Conservation (phyloP, 2,797 vertebrate species). For the Rhynchonycteris naso region DNA sequence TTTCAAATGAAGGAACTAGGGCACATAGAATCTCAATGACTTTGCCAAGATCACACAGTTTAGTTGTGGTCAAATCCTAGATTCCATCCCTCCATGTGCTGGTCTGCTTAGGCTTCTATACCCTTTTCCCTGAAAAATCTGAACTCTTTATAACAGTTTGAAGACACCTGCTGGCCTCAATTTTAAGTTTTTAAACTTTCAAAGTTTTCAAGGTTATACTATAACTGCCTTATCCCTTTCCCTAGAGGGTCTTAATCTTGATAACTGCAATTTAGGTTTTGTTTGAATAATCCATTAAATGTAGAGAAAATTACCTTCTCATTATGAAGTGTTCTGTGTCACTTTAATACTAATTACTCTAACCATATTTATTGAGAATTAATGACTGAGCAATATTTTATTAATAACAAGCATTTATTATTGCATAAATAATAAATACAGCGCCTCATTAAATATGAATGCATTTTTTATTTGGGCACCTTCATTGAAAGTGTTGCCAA, state of each 20-base stretch:
- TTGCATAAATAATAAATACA: slow-evolving; percentile 83
- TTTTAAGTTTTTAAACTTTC: slow-evolving; percentile 59
- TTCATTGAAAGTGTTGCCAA: slow-evolving; percentile 72
- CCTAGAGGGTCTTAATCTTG: slow-evolving; percentile 62
- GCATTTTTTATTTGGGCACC: slow-evolving; percentile 67
- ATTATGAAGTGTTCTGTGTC: slow-evolving; percentile 79
- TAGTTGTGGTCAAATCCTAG: not conserved
- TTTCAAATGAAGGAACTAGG: not conserved
- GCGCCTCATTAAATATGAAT: slow-evolving; percentile 77
- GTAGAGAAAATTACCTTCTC: slow-evolving; percentile 80
- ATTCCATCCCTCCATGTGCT: not conserved
- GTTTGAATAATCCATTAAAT: slow-evolving; percentile 80
- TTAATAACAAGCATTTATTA: slow-evolving; percentile 70
- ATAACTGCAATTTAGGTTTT: slow-evolving; percentile 68
- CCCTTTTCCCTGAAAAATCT: not conserved
- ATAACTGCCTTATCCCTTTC: not conserved
- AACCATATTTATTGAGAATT: slow-evolving; percentile 76
- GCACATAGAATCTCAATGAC: not conserved
- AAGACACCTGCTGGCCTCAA: not conserved
- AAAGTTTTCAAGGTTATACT: slow-evolving; percentile 75
- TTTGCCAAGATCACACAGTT: not conserved
- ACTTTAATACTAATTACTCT: slow-evolving; percentile 74
- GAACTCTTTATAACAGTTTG: not conserved
- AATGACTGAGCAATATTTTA: slow-evolving; percentile 79
- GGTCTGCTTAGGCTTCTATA: not conserved